These are phyloP conservation scores for Premnoplex brunnescens DNA, from an alignment of 2,797 vertebrate species.

Conservation along the genomic window DNA sequence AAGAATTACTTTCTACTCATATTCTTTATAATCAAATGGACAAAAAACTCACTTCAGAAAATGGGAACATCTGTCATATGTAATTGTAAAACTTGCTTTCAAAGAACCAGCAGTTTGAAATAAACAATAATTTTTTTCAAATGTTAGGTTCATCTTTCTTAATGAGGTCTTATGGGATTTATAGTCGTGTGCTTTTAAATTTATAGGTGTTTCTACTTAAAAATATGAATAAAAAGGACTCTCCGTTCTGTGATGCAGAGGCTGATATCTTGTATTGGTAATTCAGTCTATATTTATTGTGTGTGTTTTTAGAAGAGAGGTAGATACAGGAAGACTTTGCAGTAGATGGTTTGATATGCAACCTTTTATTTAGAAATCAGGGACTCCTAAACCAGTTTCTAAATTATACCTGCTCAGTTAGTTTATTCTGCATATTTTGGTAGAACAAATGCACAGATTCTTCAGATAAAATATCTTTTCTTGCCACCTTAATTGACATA, in stretches of 20 bases:
- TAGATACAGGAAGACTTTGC: background rate
- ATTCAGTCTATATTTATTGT: background rate
- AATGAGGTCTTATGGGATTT: background rate
- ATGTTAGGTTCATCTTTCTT: background rate
- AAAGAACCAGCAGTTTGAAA: background rate
- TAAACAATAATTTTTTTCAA: background rate
- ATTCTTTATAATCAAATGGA: background rate
- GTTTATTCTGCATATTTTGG: background rate
- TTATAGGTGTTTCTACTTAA: background rate
- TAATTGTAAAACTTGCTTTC: background rate
- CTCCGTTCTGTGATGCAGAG: fast-evolving
- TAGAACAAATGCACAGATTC: background rate
- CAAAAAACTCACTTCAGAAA: background rate
- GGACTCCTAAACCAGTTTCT: background rate
- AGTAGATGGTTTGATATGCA: background rate
- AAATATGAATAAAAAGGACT: background rate
- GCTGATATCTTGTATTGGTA: background rate
- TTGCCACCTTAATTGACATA: background rate
- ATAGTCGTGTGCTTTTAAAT: background rate
- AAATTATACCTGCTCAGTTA: background rate
- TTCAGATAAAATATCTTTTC: background rate
- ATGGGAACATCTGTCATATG: background rate
- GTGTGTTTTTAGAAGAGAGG: background rate
- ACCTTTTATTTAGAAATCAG: background rate
- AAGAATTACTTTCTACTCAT: background rate